These are phyloP conservation scores for Sebastes elongatus DNA, from an alignment of 2,797 vertebrate genomes.

Conservation along the genomic window DNA sequence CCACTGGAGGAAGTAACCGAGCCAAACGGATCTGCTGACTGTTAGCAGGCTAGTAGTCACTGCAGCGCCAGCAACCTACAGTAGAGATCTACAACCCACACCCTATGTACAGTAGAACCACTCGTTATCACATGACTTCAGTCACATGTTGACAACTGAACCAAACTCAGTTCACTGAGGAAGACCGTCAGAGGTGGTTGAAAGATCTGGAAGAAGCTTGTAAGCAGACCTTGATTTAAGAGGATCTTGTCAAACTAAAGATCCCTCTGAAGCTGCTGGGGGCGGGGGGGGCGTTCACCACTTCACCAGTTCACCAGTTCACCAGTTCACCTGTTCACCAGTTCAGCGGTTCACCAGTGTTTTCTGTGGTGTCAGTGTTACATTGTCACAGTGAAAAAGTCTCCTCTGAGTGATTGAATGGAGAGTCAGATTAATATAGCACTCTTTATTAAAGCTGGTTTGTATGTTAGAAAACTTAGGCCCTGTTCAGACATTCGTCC, in stretches of 20 bases:
- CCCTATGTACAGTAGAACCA: neutral
- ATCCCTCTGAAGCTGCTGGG: too few relatives aligned
- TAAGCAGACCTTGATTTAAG: neutral
- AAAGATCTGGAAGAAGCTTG: neutral
- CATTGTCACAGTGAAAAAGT: too few relatives aligned
- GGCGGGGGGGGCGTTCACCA: too few relatives aligned
- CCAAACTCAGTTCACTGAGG: neutral
- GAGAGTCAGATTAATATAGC: neutral
- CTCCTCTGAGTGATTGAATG: neutral
- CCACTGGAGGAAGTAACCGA: neutral
- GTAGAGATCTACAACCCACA: neutral
- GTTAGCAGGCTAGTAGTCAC: neutral
- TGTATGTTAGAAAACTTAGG: too few relatives aligned
- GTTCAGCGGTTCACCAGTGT: too few relatives aligned
- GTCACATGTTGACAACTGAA: neutral
- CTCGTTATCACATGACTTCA: neutral
- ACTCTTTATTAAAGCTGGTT: neutral
- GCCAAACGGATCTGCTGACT: neutral
- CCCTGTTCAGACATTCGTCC: too few relatives aligned
- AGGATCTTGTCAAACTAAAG: too few relatives aligned
- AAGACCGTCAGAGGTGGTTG: neutral
- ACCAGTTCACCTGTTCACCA: too few relatives aligned
- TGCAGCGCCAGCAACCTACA: neutral
- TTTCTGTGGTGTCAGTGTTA: too few relatives aligned
- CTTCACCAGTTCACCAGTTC: too few relatives aligned